These are phyloP conservation scores for Acrocephalus arundinaceus DNA, from an alignment of 2,113 vertebrate species.

Conservation along the genomic window DNA sequence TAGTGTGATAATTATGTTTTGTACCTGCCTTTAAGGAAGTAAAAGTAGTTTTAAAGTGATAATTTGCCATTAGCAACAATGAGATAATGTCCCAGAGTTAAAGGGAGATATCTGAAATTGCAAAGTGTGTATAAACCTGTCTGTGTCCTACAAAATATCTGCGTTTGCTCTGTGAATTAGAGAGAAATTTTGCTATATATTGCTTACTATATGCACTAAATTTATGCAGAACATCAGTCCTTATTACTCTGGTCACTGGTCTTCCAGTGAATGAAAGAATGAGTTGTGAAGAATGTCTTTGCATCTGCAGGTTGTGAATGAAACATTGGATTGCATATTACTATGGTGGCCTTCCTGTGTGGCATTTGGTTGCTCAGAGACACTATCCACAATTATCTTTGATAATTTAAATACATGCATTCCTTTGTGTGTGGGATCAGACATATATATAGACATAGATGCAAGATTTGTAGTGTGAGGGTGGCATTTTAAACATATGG, in stretches of 20 bases:
- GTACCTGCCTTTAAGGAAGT: neutral
- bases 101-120: neutral
- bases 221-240: neutral
- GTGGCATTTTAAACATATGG: neutral
- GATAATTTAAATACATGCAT: neutral
- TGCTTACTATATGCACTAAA: neutral
- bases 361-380: neutral
- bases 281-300: neutral
- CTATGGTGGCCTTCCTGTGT: neutral
- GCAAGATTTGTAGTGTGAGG: neutral
- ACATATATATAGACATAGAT: too few relatives aligned
- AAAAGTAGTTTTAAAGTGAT: neutral
- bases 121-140: neutral
- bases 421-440: neutral
- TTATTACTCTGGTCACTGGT: neutral
- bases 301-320: neutral
- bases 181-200: neutral
- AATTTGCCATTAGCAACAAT: neutral
- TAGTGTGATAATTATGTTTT: neutral
- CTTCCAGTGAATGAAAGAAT: neutral
- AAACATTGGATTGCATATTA: neutral
- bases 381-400: neutral
- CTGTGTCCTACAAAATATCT: neutral
- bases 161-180: neutral
- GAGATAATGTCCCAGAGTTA: neutral